Base-by-base conservation (phyloP, 2,888 invertebrate species). In the Serripes groenlandicus region DNA sequence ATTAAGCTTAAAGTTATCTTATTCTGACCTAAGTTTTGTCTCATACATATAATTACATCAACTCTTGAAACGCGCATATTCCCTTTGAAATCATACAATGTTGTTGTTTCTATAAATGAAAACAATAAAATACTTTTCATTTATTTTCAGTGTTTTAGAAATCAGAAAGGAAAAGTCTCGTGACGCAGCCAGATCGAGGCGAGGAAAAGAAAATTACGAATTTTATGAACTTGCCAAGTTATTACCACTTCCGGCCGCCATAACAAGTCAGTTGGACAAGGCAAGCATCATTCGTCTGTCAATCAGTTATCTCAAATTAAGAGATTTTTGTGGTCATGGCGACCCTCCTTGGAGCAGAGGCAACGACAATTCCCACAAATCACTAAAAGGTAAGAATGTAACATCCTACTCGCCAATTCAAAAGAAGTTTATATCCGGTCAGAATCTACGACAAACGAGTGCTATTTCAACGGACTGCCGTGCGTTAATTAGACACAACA, bases 151-250 rank as follows among this genome's bases (percentile, higher is more conserved):
- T 79, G 93, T 94, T 69, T 85, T 94, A 86, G 94, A 94, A 83
- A 83, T 94, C 34, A 87, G 94, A 37, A 99, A 99, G 96, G 99
- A 99, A 95, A 99, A 99, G 96, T 99, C 99, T 93, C 98, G 99
- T 95, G 99, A 99, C 95, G 99, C 99, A 64, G 99, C 99, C 74
- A 96, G 99, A 89, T 97, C 97, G 87, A 96, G 99, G 91, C 96
- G 99, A 90, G 98, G 99, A 95, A 99, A 98, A 95, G 99, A 99
- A 95, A 99, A 99, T 95, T 97, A 98, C 0, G 99, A 99, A 95
- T 99, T 99, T 95, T 96, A 97, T 88, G 99, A 99, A 95, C 96
- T 99, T 93, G 98, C 98, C 68, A 98, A 98, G 95, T 96, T 99
- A 83, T 96, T 99, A 88, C 99, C 99, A 0, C 96, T 99, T 72